Evolutionary conservation across 2,888 invertebrate genomes (phyloP).

Genomic region (Hypsopygia costalis): DNA sequence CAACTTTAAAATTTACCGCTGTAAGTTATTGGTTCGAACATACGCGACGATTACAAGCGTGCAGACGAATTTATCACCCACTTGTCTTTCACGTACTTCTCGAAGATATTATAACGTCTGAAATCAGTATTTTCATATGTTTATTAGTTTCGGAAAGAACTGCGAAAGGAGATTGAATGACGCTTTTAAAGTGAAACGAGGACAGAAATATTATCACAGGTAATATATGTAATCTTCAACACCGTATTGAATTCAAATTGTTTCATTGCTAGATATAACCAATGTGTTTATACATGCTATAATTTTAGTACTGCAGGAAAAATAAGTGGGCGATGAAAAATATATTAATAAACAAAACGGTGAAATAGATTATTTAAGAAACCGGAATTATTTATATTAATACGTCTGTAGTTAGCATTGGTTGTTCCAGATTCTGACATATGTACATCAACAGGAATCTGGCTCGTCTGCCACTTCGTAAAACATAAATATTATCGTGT

Average conservation of each 20-base stretch:
- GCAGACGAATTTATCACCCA: conserved; percentile 74
- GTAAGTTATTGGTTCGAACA: conserved; percentile 69
- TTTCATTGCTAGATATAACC: background rate
- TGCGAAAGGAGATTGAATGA: conserved; percentile 56
- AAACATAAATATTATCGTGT: conserved; percentile 78
- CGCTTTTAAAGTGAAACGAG: conserved; percentile 50
- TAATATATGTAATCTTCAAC: background rate
- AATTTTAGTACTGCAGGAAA: background rate
- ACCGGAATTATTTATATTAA: conserved; percentile 22
- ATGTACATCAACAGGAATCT: conserved; percentile 54
- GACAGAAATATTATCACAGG: conserved; percentile 32
- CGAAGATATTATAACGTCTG: conserved; percentile 56
- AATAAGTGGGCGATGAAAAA: conserved; percentile 3
- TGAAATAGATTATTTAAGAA: conserved; percentile 13
- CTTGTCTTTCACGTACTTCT: conserved; percentile 61
- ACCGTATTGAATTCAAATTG: background rate
- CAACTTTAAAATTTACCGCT: conserved; percentile 76
- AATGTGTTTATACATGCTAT: background rate
- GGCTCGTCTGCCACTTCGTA: conserved; percentile 64
- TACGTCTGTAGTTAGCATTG: conserved; percentile 37
- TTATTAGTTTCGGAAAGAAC: conserved; percentile 63
- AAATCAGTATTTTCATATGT: conserved; percentile 65
- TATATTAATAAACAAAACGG: background rate
- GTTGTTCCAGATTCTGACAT: conserved; percentile 56
- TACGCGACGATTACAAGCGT: conserved; percentile 70